Percentiles rank a stretch among this genome's conserved stretches.
These are phyloP conservation scores for Bombus superbus DNA, from an alignment of 1,140 invertebrate genomes.

Conservation along the genomic window DNA sequence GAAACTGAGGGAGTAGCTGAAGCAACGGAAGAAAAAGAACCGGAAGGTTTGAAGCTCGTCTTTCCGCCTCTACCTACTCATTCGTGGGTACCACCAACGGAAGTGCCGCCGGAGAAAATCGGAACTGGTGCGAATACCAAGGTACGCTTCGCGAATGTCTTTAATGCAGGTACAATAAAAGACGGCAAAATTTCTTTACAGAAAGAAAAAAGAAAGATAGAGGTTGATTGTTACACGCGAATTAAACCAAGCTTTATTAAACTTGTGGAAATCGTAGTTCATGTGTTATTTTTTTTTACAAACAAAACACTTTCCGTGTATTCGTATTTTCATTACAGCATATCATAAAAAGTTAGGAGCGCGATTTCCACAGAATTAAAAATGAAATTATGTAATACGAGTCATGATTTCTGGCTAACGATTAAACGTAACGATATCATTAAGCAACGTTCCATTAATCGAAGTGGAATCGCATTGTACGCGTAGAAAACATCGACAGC, in stretches of 20 bases:
- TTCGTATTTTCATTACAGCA: too few relatives aligned
- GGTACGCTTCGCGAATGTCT: constrained; percentile 66
- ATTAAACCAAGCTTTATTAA: background rate
- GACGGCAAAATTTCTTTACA: background rate
- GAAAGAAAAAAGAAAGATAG: background rate
- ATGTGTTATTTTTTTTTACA: too few relatives aligned
- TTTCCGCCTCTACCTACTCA: constrained; percentile 83
- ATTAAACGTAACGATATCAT: background rate
- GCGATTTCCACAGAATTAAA: too few relatives aligned
- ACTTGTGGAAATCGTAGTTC: background rate
- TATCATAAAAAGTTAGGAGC: background rate
- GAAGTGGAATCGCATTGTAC: background rate
- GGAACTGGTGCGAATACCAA: constrained; percentile 87
- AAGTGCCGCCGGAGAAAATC: constrained; percentile 85
- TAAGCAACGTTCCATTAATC: background rate
- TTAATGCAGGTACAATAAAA: too few relatives aligned
- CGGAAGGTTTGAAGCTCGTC: constrained; percentile 76
- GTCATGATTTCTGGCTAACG: background rate
- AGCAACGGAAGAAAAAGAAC: constrained; percentile 51
- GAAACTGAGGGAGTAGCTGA: constrained; percentile 64
- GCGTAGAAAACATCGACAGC: background rate
- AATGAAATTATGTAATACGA: background rate
- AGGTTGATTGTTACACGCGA: background rate
- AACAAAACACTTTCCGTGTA: too few relatives aligned
- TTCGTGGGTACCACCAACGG: constrained; percentile 81